These are phyloP conservation scores for Drosophila trichaetosa DNA, from an alignment of 2,888 invertebrate genomes.

Conservation along the genomic window DNA sequence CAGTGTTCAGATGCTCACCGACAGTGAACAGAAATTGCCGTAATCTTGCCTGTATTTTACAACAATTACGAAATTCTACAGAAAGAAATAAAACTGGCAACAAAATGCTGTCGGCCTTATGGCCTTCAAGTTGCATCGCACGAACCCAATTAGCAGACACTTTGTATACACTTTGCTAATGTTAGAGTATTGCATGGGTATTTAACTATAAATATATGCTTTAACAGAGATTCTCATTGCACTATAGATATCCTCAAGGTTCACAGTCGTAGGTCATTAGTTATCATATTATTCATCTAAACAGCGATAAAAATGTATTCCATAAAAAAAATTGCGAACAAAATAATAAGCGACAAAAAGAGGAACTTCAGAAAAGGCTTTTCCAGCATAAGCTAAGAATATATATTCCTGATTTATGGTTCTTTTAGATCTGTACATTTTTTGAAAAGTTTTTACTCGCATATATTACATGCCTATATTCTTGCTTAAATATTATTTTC, in stretches of 20 bases:
- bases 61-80: conserved; percentile 55
- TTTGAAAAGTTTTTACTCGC: background rate
- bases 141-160: conserved; percentile 53
- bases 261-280: background rate
- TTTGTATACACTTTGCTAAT: conserved; percentile 41
- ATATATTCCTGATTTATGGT: background rate
- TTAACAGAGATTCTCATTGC: too few species aligned
- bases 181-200: background rate
- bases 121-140: conserved; percentile 31
- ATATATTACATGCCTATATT: background rate
- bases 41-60: conserved; percentile 56
- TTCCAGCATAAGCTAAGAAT: background rate
- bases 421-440: background rate
- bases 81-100: conserved; percentile 5
- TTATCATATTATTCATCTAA: background rate
- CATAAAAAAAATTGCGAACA: background rate
- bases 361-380: background rate
- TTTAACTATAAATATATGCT: background rate
- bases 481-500: too few species aligned
- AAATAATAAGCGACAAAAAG: too few species aligned
- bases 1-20: conserved; percentile 32
- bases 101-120: conserved; percentile 46
- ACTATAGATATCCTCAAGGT: background rate
- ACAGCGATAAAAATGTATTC: background rate
- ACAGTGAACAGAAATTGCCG: conserved; percentile 34